Evolutionary conservation across 1,140 invertebrate species (phyloP), one percentile per base, ranked within the genome.

Genomic region (Drosophila ananassae): DNA sequence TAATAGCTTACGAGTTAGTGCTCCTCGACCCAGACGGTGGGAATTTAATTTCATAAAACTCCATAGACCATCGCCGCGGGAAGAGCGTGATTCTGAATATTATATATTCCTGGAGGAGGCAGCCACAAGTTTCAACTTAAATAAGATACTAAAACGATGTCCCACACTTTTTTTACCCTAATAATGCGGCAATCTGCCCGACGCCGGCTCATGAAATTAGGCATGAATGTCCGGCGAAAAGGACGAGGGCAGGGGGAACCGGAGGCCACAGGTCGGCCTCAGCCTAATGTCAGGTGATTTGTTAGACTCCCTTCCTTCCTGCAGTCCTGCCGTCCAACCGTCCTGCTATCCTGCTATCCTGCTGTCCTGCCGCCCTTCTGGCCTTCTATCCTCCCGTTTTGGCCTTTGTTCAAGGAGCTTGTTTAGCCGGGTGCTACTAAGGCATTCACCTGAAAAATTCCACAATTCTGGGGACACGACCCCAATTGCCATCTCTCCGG

Each of bases 401-500:
- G 58, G 37, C 34, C 62, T 63, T 84, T 79, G 71, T 79, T 76
- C 80, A 76, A 37, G 64, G 71, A 71, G 80, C 58, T 63, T 72
- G 62, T 37, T 73, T 69, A 68, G 69, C 32, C 52, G 58, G 67
- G 44, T 54, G 51, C 68, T 77, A 48, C 71, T 71, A 59, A 83
- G 48, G 79, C 75, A 79, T 82, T 84, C 80, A 84, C 64, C 76
- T 83, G 80, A 72, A 71, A 83, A 83, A 84, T 84, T 83, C 59
- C 72, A 73, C 64, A 83, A 79, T 84, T 76, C 64, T 61, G 60
- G 71, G 72, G 64, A 55, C 51, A 73, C 67, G 75, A 66, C 51
- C 75, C 60, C 63, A 50, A 52, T 30, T 44, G 74, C 69, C 62
- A 74, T 78, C 79, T 74, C 79, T 17, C 75, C 13, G 5, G 39